Evolutionary conservation across 2,113 vertebrate genomes (phyloP).

Genomic region (Ictidomys tridecemlineatus): DNA sequence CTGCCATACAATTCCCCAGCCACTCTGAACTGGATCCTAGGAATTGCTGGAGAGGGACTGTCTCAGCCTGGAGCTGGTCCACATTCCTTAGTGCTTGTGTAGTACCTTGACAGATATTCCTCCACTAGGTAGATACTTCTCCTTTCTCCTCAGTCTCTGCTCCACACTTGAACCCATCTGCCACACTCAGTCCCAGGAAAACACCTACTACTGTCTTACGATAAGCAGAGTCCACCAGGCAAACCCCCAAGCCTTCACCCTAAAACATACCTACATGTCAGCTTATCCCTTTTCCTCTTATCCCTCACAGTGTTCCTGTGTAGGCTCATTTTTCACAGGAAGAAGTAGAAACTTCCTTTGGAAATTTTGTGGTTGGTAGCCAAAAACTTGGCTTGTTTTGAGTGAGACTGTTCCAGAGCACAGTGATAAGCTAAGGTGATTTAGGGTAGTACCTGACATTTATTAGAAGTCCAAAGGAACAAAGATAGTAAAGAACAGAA

Average conservation of each 20-base stretch:
- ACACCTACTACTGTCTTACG: background rate
- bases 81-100: background rate
- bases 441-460: background rate
- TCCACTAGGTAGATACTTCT: too few relatives aligned
- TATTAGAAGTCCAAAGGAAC: background rate
- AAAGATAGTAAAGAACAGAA: conserved; percentile 1
- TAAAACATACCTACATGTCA: background rate
- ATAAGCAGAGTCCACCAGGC: background rate
- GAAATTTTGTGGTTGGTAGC: background rate
- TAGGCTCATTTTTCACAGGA: background rate
- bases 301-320: background rate
- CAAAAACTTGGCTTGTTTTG: background rate
- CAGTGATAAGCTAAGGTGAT: background rate
- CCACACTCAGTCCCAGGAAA: background rate
- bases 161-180: background rate
- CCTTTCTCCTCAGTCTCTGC: background rate
- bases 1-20: background rate
- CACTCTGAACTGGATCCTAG: background rate
- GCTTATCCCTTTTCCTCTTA: background rate
- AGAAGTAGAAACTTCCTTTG: background rate
- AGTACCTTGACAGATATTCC: background rate
- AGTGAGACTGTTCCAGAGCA: background rate
- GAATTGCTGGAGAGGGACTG: background rate
- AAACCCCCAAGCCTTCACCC: background rate
- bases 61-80: background rate